Evolutionary conservation across 2,888 invertebrate genomes (phyloP), one percentile per base, ranked within the genome.

Genomic region (Nomada hirtipes): DNA sequence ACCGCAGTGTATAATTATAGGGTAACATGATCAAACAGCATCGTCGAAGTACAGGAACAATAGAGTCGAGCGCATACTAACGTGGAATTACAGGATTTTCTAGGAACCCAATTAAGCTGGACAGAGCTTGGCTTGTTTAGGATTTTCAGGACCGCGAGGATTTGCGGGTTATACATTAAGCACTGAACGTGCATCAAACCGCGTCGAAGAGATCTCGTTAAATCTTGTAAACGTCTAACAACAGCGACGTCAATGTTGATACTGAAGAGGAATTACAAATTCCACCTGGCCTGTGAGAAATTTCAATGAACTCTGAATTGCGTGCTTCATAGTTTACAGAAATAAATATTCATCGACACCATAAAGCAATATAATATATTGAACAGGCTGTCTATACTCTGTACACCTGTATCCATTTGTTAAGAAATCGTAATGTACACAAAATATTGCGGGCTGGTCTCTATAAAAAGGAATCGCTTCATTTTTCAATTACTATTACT

Each of bases 51-150:
- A 57, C n/a, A 23, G 23, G 59, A 75, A 72, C 67, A 68, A 75
- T 78, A 82, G 71, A 78, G 65, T 69, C 23, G 59, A 64, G 83
- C 79, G 79, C 70, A 53, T 50, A 67, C 53, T 68, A 72, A 72
- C 65, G 67, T 74, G 68, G 75, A 72, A 73, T 80, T 80, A 73
- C 59, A 61, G 75, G 83, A 77, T 81, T 83, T 85, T 83, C 75
- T 78, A 70, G 75, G 47, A 83, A 69, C 47, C 84, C 81, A 75
- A 83, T 85, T 81, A 83, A 83, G 70, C 81, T 73, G 60, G 65
- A 78, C 65, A 76, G 77, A 65, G 83, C 69, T 26, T 75, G 57
- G 81, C 83, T 85, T 83, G 81, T 78, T 85, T 78, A 83, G 80
- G 83, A 83, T 85, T 81, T 81, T 76, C 83, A 78, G 47, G 53